Conservation (phyloP, 2,888 invertebrate genomes). For the Plebejus anna region DNA sequence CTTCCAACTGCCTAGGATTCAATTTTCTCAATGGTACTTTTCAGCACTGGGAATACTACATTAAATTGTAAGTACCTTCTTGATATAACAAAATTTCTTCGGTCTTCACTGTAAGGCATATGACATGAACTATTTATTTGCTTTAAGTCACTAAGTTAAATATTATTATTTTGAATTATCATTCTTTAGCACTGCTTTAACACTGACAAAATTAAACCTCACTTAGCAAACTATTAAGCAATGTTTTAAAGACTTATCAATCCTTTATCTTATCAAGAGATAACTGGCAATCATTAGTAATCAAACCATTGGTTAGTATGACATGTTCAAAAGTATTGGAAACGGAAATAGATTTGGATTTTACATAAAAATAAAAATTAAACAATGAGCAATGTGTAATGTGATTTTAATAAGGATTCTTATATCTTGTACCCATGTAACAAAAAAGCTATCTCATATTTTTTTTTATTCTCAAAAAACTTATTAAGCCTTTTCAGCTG, state of each 20-base stretch:
- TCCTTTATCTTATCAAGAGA: slow-evolving; percentile 25
- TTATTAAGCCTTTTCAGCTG: neutral
- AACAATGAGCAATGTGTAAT: neutral
- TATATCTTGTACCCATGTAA: neutral
- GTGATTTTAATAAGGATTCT: neutral
- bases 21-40: neutral
- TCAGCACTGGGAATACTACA: neutral
- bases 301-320: slow-evolving; percentile 19
- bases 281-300: slow-evolving; percentile 23
- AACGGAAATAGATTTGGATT: neutral
- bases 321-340: slow-evolving; percentile 13
- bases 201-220: slow-evolving; percentile 1
- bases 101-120: neutral
- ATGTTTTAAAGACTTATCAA: slow-evolving; percentile 9
- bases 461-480: neutral
- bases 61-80: neutral
- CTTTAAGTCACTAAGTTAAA: neutral
- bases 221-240: slow-evolving; percentile 4
- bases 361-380: neutral
- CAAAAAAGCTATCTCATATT: neutral
- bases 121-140: neutral
- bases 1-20: too few species aligned
- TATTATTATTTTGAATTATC: neutral
- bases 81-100: neutral
- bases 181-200: neutral